Base-by-base conservation (phyloP, 2,888 invertebrate genomes). In the Lasioglossum vierecki region DNA sequence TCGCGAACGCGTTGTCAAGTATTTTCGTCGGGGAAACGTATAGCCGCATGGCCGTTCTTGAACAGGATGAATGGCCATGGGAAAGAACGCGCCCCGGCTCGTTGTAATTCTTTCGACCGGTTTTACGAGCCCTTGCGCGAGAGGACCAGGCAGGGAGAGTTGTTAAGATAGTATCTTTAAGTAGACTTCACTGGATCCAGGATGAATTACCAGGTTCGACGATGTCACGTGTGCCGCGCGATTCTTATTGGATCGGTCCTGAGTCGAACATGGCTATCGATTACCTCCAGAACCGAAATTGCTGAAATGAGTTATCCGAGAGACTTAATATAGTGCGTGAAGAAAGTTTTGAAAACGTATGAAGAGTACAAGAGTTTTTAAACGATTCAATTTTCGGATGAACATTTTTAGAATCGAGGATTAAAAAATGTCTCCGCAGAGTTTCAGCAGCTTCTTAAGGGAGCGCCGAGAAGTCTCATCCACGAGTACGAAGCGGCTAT, bases 21-120 rank as follows among this genome's bases (percentile, higher is more conserved):
- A 82, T 74, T 78, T 84, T 78, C 73, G 75, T 46, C 18, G n/a
- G n/a, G 60, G 35, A 80, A 80, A 83, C 76, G 76, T 80, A 83
- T 83, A 46, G 75, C 22, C 35, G 46, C 15, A 4, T 15, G 71
- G 15, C 6, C 4, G n/a, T 30, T 70, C n/a, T 26, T 9, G 39
- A 22, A 68, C 68, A 39, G 39, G 22, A 68, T 68, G 68, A 68
- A 68, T 39, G 68, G 68, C 30, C 57, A 30, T 46, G 63, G 2
- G 60, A 30, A 66, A 63, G 53, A 81, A 63, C 53, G 53, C 9
- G 22, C 63, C 30, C 6, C 30, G 81, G 72, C 79, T 81, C 41
- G 63, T 66, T 49, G 72, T 30, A 15, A 46, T 49, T 39, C 68
- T 77, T 46, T 63, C 35, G 39, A 3, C n/a, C 26, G 39, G 71